phyloP scores from a whole-genome alignment of 2,888 invertebrate genomes.

The Cheilosia variabilis region DNA sequence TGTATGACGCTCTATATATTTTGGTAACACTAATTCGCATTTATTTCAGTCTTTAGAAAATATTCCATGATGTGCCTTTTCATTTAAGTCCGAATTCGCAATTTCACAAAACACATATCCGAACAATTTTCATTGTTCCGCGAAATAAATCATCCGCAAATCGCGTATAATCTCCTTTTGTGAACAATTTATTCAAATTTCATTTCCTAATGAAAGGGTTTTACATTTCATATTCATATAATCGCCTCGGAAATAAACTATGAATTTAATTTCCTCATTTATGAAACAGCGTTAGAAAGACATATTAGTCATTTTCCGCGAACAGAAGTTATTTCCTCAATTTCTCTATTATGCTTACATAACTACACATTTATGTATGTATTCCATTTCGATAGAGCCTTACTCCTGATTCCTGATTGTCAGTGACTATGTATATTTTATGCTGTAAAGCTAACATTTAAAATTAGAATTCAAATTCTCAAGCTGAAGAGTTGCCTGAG shows the following conservation, averaged over 20 bases:
- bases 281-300: constrained; percentile 45
- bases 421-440: not conserved
- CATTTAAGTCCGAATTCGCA: not conserved
- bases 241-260: constrained; percentile 69
- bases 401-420: not conserved
- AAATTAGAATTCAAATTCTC: too few relatives aligned
- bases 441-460: too few relatives aligned
- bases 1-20: too few relatives aligned
- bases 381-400: not conserved
- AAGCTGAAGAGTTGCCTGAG: not conserved
- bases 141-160: constrained; percentile 54
- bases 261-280: constrained; percentile 70
- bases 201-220: constrained; percentile 68
- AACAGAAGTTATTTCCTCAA: constrained; percentile 60
- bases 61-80: not conserved
- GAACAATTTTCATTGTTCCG: constrained; percentile 26
- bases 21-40: not conserved
- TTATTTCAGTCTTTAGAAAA: not conserved
- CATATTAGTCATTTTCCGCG: constrained; percentile 62
- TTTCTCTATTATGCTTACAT: constrained; percentile 22
- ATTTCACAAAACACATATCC: not conserved
- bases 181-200: constrained; percentile 65
- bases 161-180: constrained; percentile 64
- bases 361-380: constrained; percentile 3
- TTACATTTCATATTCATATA: constrained; percentile 67